Evolutionary conservation across 2,797 vertebrate species (phyloP), one percentile per base, ranked within the genome.

Genomic region (Enteromius mattozi): DNA sequence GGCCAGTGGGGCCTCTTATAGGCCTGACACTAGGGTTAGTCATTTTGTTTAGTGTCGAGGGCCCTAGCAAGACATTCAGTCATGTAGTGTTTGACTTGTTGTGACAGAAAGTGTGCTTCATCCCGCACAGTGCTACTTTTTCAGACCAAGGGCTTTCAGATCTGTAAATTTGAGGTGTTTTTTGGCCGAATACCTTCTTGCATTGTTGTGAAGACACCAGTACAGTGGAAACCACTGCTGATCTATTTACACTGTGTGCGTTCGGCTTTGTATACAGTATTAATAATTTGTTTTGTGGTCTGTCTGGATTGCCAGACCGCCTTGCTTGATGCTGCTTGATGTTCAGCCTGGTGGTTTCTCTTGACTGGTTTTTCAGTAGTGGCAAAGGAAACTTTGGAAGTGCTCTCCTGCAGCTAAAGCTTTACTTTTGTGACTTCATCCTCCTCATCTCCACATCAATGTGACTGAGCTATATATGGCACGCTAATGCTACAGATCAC

Each of bases 351-450:
- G 19, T 45, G 68, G 77, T n/a, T 42, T 83, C 49, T 24, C 27
- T 37, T 51, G 37, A 40, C 86, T 24, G 33, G 75, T 85, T 89
- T 92, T 92, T 92, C 91, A 83, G 70, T 85, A 54, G 87, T 86
- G 90, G 90, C 92, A 92, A 92, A 90, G 83, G 86, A 91, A 93
- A 92, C 89, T 89, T 85, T 66, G 63, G 63, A 35, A 66, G 17
- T 35, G 30, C 30, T 35, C 30, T 65, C 76, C 78, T 88, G 88
- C 90, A 90, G 89, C 91, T 91, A 78, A 47, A 68, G 21, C 59
- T 72, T 27, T 47, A 66, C 42, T 19, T 63, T 88, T 87, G 86
- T 86, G 85, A 91, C 89, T 90, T 45, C 49, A 47, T 85, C 37
- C 59, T 69, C 81, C 63, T 42, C 54, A 5, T 83, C 13, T 40